Evolutionary conservation across 2,888 invertebrate species (phyloP).

Genomic region (Tachystola acroxantha): DNA sequence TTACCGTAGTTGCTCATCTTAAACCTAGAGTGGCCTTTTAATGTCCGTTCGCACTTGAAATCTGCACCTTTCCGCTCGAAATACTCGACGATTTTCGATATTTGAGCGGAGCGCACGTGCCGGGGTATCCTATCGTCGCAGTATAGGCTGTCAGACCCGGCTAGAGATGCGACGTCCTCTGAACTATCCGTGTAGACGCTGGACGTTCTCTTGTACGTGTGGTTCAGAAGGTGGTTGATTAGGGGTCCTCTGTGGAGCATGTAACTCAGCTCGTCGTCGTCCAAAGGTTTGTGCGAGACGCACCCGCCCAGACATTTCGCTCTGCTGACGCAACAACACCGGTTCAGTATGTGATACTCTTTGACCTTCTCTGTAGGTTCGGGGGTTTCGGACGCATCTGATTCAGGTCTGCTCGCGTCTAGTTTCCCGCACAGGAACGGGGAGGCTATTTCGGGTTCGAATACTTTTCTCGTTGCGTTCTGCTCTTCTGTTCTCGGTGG

Average conservation of each 20-base stretch:
- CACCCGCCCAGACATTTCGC: conserved; percentile 42
- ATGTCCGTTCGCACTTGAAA: conserved; percentile 66
- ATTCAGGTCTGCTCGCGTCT: conserved; percentile 25
- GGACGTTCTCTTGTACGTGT: conserved; percentile 82
- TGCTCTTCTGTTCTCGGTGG: conserved; percentile 16
- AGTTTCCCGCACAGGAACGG: conserved; percentile 44
- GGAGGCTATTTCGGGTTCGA: conserved; percentile 17
- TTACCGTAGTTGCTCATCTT: conserved; percentile 27
- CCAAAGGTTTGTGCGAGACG: conserved; percentile 34
- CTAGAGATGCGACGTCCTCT: conserved; percentile 89
- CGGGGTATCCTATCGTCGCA: conserved; percentile 82
- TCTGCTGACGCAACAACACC: conserved; percentile 56
- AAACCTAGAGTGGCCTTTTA: conserved; percentile 39
- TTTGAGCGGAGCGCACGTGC: conserved; percentile 81
- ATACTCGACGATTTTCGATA: conserved; percentile 92
- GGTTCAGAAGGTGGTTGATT: conserved; percentile 40
- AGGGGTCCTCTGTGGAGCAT: conserved; percentile 53
- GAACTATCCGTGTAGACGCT: conserved; percentile 93
- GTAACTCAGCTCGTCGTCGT: conserved; percentile 61
- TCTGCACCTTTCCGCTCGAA: conserved; percentile 87
- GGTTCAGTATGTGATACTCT: conserved; percentile 50
- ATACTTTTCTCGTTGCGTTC: conserved; percentile 2
- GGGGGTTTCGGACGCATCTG: conserved; percentile 21
- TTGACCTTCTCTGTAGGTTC: conserved; percentile 13
- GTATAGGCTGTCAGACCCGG: conserved; percentile 85